These are phyloP conservation scores for Pachyseris speciosa DNA, from an alignment of 64 coral and sea anemone genomes.

Conservation along the genomic window DNA sequence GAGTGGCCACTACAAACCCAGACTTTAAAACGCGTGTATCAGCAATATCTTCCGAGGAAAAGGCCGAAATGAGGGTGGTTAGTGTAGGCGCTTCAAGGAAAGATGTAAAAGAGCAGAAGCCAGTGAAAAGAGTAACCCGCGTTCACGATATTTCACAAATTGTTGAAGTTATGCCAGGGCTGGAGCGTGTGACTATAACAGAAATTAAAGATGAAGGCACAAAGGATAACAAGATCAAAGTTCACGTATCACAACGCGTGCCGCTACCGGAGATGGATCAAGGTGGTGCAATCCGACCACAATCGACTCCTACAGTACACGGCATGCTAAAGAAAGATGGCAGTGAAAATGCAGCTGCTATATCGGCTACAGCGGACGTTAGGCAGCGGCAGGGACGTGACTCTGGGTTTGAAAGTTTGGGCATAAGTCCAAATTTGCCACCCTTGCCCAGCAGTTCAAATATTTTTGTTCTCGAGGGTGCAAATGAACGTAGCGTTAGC, in stretches of 20 bases:
- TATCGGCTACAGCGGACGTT: not conserved
- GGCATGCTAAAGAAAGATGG: not conserved
- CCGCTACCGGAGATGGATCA: not conserved
- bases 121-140: not conserved
- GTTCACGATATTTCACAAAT: constrained; percentile 18
- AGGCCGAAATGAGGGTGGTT: not conserved
- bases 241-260: not conserved
- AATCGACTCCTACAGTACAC: not conserved
- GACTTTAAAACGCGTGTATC: not conserved
- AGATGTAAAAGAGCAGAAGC: not conserved
- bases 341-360: not conserved
- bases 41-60: not conserved
- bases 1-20: not conserved
- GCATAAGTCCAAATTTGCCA: not conserved
- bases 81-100: not conserved
- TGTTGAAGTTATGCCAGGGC: not conserved
- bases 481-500: constrained; percentile 5
- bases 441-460: not conserved
- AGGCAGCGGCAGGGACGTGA: not conserved
- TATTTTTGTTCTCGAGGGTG: not conserved
- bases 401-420: constrained; percentile 19
- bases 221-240: not conserved
- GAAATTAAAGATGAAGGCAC: not conserved
- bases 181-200: not conserved
- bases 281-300: not conserved